These are phyloP conservation scores for Danio rerio DNA, from an alignment of 2,113 vertebrate genomes.

Conservation along the genomic window DNA sequence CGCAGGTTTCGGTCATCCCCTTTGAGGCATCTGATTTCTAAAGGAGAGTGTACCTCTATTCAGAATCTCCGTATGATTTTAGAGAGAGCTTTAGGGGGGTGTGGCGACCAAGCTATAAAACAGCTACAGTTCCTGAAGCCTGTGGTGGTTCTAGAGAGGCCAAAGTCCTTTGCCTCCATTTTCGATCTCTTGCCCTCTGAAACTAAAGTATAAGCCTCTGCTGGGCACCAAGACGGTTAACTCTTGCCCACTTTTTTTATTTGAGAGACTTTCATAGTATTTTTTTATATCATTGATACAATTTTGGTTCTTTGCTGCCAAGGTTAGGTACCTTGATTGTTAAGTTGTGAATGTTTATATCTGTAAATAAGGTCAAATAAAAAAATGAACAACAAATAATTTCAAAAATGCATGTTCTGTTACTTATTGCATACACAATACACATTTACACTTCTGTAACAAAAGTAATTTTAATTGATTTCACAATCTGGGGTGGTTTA, in stretches of 20 bases:
- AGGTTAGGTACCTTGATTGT: constrained; percentile 30
- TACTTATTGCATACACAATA: not conserved
- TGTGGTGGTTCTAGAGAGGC: constrained; percentile 94
- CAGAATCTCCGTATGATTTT: constrained; percentile 92
- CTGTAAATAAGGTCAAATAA: constrained; percentile 42
- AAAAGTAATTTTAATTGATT: not conserved
- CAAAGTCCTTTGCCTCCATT: constrained; percentile 70
- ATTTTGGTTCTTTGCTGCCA: constrained; percentile 42
- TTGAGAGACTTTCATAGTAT: constrained; percentile 49
- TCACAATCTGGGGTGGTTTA: not conserved
- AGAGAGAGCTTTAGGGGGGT: constrained; percentile 93
- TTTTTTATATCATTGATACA: constrained; percentile 45
- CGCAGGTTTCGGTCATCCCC: constrained; percentile 76
- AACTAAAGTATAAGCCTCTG: constrained; percentile 44
- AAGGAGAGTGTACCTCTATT: constrained; percentile 79
- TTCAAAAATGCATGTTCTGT: not conserved
- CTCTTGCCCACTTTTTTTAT: constrained; percentile 4
- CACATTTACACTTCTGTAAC: no score
- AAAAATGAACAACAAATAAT: constrained; percentile 1
- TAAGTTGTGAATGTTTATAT: constrained; percentile 49
- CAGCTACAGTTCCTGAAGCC: constrained; percentile 97
- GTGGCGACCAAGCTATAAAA: constrained; percentile 97
- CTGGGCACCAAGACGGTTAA: constrained; percentile 13
- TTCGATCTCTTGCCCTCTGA: constrained; percentile 52
- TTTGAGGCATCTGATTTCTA: constrained; percentile 76